phyloP scores from a whole-genome alignment of 2,113 vertebrate species.

The Pygoscelis adeliae region DNA sequence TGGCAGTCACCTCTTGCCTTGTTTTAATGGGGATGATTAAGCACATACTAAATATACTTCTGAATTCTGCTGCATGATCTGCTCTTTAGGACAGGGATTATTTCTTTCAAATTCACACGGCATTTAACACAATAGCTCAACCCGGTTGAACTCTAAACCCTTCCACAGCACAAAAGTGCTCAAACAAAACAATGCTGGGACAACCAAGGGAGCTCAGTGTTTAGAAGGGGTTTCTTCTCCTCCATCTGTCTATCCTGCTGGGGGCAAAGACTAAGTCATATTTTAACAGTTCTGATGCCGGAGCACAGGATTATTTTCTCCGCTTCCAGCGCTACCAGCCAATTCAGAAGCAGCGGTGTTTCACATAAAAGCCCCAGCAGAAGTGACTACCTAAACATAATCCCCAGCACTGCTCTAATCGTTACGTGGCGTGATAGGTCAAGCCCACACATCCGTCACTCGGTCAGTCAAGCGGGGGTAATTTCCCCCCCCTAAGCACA shows the following conservation, averaged over 20 bases:
- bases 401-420: neutral
- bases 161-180: neutral
- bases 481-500: neutral
- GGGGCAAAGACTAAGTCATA: neutral
- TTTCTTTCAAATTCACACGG: neutral
- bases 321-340: neutral
- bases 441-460: neutral
- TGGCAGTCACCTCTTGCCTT: neutral
- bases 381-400: accelerated
- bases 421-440: accelerated
- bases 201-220: neutral
- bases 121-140: neutral
- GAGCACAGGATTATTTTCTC: neutral
- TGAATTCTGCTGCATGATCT: neutral
- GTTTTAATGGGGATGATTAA: neutral
- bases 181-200: neutral
- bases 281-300: neutral
- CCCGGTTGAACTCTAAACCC: neutral
- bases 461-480: accelerated
- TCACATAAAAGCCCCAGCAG: neutral
- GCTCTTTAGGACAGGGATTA: neutral
- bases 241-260: neutral
- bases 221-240: neutral
- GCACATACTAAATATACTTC: accelerated
- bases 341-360: neutral